Conservation (phyloP, 1,140 invertebrate genomes). For the Ridgeia piscesae region DNA sequence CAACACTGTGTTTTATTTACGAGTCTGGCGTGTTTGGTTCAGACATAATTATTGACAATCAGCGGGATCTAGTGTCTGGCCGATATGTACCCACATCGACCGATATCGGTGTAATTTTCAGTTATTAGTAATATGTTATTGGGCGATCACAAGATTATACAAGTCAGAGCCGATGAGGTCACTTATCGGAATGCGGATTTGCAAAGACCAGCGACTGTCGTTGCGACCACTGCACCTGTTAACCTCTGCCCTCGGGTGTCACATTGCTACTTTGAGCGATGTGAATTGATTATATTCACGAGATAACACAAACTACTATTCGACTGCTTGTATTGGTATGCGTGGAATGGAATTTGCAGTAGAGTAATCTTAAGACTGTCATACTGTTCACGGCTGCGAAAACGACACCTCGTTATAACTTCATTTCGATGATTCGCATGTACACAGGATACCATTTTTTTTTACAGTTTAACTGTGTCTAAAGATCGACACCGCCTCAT, state of each 20-base stretch:
- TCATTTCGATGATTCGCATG: background rate
- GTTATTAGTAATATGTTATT: background rate
- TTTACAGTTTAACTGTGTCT: background rate
- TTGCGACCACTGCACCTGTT: background rate
- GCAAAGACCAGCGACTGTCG: background rate
- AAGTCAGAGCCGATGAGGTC: background rate
- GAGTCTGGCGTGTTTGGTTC: background rate
- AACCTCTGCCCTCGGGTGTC: background rate
- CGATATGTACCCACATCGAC: background rate
- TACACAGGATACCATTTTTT: background rate
- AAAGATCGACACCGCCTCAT: background rate
- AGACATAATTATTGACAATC: background rate
- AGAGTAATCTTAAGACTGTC: background rate
- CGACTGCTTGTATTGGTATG: background rate
- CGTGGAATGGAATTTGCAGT: background rate
- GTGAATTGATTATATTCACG: background rate
- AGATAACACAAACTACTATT: background rate
- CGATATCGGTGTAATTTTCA: background rate
- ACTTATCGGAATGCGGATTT: background rate
- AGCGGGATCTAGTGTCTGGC: background rate
- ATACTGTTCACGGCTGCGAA: background rate
- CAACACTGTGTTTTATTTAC: background rate
- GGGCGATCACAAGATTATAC: background rate
- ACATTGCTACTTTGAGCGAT: background rate
- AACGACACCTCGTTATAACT: background rate